Conservation (phyloP, 2,797 vertebrate species). For the Phataginus tetradactyla region DNA sequence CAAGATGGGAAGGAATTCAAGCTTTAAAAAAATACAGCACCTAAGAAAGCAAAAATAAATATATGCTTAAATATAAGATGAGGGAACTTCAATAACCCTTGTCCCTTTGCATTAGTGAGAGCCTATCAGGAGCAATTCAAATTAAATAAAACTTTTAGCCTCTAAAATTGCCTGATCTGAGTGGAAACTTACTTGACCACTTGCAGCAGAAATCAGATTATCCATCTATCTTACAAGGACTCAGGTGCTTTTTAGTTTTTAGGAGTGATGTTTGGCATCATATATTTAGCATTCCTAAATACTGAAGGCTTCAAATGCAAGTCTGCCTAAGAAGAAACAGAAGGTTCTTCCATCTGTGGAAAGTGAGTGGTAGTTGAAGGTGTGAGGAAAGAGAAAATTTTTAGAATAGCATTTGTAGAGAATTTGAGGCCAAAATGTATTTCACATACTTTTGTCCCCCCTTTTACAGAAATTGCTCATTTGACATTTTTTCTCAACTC, state of each 20-base stretch:
- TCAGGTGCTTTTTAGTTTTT: background rate
- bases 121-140: too few species aligned
- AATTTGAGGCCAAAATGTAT: background rate
- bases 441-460: background rate
- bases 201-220: background rate
- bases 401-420: background rate
- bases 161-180: background rate
- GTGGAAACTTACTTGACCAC: background rate
- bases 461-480: background rate
- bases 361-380: background rate
- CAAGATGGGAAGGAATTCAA: background rate
- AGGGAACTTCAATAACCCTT: background rate
- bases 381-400: background rate
- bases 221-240: background rate
- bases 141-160: background rate
- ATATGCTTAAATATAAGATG: background rate
- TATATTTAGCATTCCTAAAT: background rate
- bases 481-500: background rate
- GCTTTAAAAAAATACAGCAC: background rate
- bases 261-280: background rate
- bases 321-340: background rate
- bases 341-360: background rate
- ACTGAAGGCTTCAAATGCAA: background rate
- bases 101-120: background rate
- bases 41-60: background rate